A percentile compares a stretch with the other conserved stretches of the same genome.
Conservation (phyloP, 2,888 invertebrate species). For the Patella ulyssiponensis region DNA sequence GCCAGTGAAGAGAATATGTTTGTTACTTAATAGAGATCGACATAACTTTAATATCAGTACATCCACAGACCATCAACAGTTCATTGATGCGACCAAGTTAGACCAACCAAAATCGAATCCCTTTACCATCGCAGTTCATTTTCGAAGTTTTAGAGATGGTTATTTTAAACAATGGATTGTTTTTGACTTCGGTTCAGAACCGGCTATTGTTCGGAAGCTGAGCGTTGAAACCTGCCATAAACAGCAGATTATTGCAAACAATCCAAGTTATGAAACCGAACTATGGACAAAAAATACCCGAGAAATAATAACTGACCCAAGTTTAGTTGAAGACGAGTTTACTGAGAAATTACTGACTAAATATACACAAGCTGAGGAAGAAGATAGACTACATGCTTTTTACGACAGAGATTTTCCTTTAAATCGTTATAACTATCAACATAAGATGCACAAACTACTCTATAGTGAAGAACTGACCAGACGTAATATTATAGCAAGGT, state of each 20-base stretch:
- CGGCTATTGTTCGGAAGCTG: constrained; percentile 62
- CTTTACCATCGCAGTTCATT: too few species aligned
- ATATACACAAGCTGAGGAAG: constrained; percentile 60
- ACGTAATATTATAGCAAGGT: constrained; percentile 27
- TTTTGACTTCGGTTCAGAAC: constrained; percentile 66
- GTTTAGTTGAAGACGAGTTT: constrained; percentile 26
- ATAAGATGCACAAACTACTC: constrained; percentile 68
- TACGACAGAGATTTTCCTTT: constrained; percentile 57
- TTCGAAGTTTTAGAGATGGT: constrained; percentile 59
- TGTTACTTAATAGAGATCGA: constrained; percentile 64
- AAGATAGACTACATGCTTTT: constrained; percentile 61
- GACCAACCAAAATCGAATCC: too few species aligned
- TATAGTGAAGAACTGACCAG: constrained; percentile 66
- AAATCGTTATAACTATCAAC: constrained; percentile 67
- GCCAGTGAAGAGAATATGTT: constrained; percentile 56
- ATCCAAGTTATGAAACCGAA: constrained; percentile 56
- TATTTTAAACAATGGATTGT: constrained; percentile 67
- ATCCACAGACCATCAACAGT: too few species aligned
- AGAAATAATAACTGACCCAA: constrained; percentile 53
- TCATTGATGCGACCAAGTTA: too few species aligned
- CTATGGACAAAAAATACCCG: constrained; percentile 67
- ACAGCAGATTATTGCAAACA: constrained; percentile 37
- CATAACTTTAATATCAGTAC: constrained; percentile 50
- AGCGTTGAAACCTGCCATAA: constrained; percentile 60
- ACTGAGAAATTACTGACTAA: constrained; percentile 43